Evolutionary conservation across 2,113 vertebrate species (phyloP).

Genomic region (Mobula hypostoma): DNA sequence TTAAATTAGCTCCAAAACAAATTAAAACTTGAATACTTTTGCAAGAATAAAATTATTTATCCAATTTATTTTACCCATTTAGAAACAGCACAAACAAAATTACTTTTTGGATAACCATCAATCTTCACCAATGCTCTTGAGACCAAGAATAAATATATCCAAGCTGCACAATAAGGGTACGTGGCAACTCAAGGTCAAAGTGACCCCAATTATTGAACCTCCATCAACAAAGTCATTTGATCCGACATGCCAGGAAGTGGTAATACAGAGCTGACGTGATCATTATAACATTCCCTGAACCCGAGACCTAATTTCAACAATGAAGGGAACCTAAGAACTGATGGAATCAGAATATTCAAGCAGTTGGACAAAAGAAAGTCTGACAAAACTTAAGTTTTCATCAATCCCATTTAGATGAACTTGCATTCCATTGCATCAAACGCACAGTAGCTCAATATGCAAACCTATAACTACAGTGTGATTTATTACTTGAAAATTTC

Average conservation of each 20-base stretch:
- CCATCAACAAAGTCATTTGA: neutral
- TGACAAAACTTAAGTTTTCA: neutral
- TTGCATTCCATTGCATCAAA: neutral
- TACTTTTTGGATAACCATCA: neutral
- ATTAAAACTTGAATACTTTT: neutral
- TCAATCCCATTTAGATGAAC: neutral
- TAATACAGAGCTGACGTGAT: neutral
- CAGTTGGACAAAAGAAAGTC: neutral
- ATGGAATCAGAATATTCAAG: neutral
- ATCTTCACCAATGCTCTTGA: neutral
- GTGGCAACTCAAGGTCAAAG: neutral
- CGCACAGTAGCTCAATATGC: neutral
- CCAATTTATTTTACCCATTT: neutral
- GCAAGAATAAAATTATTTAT: neutral
- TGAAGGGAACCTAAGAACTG: neutral
- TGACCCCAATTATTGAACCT: neutral
- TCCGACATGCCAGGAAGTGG: neutral
- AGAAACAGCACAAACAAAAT: neutral
- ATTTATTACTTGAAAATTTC: neutral
- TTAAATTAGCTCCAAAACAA: neutral
- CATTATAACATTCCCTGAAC: neutral
- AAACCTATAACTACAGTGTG: neutral
- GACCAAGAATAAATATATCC: neutral
- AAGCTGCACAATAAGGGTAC: neutral
- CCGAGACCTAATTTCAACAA: neutral